A percentile compares a stretch with the other conserved stretches of the same genome.
These are phyloP conservation scores for Homarus americanus DNA, from an alignment of 1,140 invertebrate genomes.

Conservation along the genomic window DNA sequence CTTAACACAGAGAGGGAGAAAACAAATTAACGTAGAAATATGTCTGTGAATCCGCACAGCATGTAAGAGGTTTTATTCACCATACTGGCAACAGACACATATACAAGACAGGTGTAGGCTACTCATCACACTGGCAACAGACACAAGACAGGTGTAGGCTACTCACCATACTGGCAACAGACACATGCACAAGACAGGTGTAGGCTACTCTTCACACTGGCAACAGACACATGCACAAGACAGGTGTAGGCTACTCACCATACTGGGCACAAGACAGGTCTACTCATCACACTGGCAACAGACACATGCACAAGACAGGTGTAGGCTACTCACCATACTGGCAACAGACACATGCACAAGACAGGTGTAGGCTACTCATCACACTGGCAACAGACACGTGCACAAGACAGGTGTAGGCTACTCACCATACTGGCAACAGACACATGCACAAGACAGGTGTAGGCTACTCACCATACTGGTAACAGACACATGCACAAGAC, in stretches of 20 bases:
- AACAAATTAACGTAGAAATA: no score
- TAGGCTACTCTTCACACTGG: neutral
- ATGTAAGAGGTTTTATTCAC: no score
- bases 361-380: neutral
- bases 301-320: neutral
- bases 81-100: no score
- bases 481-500: neutral
- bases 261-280: neutral
- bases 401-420: neutral
- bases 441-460: neutral
- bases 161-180: neutral
- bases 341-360: neutral
- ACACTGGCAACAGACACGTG: neutral
- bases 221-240: neutral
- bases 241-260: neutral
- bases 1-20: no score
- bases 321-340: no score
- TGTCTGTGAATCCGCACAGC: no score
- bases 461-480: no score
- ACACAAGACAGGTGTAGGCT: no score
- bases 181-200: neutral
- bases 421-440: neutral
- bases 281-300: neutral
- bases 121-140: no score
- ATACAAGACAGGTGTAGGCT: no score